Conservation (phyloP, 2,113 vertebrate genomes). For the Heliornis fulica region DNA sequence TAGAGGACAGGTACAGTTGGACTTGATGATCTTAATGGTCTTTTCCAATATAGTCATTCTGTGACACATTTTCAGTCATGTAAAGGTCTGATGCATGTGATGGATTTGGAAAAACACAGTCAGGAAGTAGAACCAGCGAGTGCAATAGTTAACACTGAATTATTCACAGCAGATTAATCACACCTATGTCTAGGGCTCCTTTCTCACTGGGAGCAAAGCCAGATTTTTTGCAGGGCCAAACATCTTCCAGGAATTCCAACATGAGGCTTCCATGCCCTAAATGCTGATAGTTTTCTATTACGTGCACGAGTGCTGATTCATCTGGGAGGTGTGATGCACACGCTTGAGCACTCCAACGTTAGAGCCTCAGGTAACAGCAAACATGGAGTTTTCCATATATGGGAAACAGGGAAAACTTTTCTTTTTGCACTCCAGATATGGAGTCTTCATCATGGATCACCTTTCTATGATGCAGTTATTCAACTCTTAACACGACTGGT, state of each 20-base stretch:
- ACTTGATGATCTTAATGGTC: too few species aligned
- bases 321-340: not conserved
- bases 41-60: too few species aligned
- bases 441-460: not conserved
- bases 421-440: too few species aligned
- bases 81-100: not conserved
- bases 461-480: not conserved
- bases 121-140: not conserved
- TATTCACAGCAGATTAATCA: not conserved
- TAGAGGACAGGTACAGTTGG: too few species aligned
- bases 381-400: not conserved
- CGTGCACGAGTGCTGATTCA: not conserved
- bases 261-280: not conserved
- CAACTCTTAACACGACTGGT: not conserved
- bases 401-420: too few species aligned
- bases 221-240: not conserved
- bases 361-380: not conserved
- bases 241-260: not conserved
- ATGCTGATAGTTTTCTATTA: not conserved
- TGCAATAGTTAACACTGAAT: rapidly evolving
- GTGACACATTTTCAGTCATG: rapidly evolving
- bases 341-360: not conserved
- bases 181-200: not conserved
- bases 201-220: not conserved
- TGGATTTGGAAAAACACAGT: not conserved